Evolutionary conservation across 2,888 invertebrate species (phyloP), one percentile per base, ranked within the genome.

Genomic region (Nymphalis c-album): DNA sequence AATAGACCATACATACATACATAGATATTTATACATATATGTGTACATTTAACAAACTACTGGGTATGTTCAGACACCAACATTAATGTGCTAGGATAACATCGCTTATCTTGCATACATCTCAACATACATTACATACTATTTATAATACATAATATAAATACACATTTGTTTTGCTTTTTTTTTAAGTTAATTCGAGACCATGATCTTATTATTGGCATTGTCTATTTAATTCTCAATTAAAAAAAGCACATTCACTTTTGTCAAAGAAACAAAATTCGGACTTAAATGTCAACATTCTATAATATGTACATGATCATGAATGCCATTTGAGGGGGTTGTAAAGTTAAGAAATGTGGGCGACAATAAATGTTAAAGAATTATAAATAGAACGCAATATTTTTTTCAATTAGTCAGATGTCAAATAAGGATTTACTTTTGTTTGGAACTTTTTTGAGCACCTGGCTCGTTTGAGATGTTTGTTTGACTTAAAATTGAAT

Each of bases 41-140:
- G 64, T 48, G 64, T 62, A 55, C 60, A 63, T 66, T 18, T 26
- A 66, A 64, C 61, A 60, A 80, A 80, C 84, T 84, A 84, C 83
- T 76, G 74, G 31, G 31, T 75, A 73, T 77, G 75, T 75, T 69
- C 71, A 71, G 72, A 80, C 74, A 75, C 74, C 67, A 69, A 73
- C 71, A 80, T 83, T 83, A 79, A 80, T 78, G 75, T 76, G 78
- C 75, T 61, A 67, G 57, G 46, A 80, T 80, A 77, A 67, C 76
- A 77, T 10, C 26, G 26, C 53, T 69, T 72, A 70, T 75, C 77
- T 72, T 73, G 73, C 75, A 77, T 71, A 72, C 66, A 71, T 74
- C 18, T 50, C 8, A 50, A 50, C 47, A 50, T 72, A 76, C n/a
- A 50, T 48, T 22, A 40, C 18, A 47, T 40, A 58, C 55, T 35